Evolutionary conservation across 2,797 vertebrate species (phyloP).

Genomic region (Cirrhinus molitorella): DNA sequence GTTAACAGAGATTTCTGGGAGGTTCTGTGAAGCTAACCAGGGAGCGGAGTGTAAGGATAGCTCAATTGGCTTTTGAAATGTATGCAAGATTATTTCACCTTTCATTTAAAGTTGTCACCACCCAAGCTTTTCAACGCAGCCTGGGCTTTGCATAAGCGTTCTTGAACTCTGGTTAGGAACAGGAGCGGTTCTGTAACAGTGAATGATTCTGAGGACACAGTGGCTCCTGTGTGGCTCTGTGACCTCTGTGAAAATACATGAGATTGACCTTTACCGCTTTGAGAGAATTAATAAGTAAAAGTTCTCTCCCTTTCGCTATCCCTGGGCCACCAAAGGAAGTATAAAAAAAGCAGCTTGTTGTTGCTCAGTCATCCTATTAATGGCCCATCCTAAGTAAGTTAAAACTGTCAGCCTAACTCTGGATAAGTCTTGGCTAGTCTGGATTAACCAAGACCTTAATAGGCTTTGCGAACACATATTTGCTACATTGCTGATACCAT

Average conservation of each 20-base stretch:
- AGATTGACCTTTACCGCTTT: constrained; percentile 18
- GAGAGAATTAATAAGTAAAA: constrained; percentile 41
- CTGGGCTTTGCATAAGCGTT: background rate
- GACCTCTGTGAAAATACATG: constrained; percentile 24
- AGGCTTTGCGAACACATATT: constrained; percentile 41
- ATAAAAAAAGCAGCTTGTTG: constrained; percentile 9
- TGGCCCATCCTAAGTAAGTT: constrained; percentile 36
- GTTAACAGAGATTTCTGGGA: background rate
- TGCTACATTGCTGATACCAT: constrained; percentile 8
- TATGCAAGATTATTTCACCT: background rate
- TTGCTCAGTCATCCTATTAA: constrained; percentile 48
- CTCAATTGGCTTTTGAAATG: background rate
- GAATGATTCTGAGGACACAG: constrained; percentile 24
- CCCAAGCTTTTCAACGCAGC: background rate
- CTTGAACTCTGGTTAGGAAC: background rate
- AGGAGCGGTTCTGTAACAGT: background rate
- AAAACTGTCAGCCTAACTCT: constrained; percentile 45
- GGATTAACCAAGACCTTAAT: constrained; percentile 52
- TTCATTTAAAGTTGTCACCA: background rate
- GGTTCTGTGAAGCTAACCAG: background rate
- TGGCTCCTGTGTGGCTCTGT: background rate
- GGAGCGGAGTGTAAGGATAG: background rate
- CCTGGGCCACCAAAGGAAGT: constrained; percentile 6
- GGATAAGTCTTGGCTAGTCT: constrained; percentile 43
- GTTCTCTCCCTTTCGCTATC: constrained; percentile 7